Evolutionary conservation across 64 coral and sea anemone species (phyloP).

Genomic region (Pocillopora damicornis): DNA sequence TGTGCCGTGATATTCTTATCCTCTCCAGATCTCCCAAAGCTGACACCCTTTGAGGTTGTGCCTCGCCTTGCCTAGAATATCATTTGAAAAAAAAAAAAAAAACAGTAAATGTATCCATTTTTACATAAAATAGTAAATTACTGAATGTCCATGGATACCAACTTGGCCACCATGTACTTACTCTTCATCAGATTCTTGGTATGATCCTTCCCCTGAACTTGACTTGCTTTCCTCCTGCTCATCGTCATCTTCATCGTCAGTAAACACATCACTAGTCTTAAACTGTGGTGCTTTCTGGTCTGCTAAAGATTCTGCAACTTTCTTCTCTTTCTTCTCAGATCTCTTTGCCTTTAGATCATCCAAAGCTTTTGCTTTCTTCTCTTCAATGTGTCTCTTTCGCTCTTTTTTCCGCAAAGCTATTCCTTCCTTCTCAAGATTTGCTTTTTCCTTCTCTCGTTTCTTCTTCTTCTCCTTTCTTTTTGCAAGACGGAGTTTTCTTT

Average conservation of each 20-base stretch:
- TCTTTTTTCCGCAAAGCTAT: slow-evolving; percentile 93
- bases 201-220: slow-evolving; percentile 75
- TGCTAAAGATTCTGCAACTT: slow-evolving; percentile 73
- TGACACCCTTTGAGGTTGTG: slow-evolving; percentile 52
- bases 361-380: slow-evolving; percentile 94
- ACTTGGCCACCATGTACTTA: not conserved
- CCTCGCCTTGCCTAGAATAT: slow-evolving; percentile 47
- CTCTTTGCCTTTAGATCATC: slow-evolving; percentile 88
- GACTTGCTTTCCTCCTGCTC: slow-evolving; percentile 95
- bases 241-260: slow-evolving; percentile 97
- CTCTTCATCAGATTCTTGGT: slow-evolving; percentile 90
- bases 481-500: slow-evolving; percentile 73
- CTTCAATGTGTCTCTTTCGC: slow-evolving; percentile 86
- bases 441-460: slow-evolving; percentile 72
- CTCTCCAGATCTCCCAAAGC: slow-evolving; percentile 77
- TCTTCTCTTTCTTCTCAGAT: slow-evolving; percentile 90
- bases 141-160: too few species aligned
- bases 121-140: too few species aligned
- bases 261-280: slow-evolving; percentile 93
- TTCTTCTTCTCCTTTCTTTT: slow-evolving; percentile 98
- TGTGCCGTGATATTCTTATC: slow-evolving; percentile 95
- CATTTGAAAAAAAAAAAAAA: not conserved
- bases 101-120: not conserved
- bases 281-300: slow-evolving; percentile 89
- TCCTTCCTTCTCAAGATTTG: slow-evolving; percentile 66